Percentiles rank a stretch among this genome's conserved stretches.
phyloP scores from a whole-genome alignment of 2,113 vertebrate genomes.

The Ibidorhyncha struthersii region DNA sequence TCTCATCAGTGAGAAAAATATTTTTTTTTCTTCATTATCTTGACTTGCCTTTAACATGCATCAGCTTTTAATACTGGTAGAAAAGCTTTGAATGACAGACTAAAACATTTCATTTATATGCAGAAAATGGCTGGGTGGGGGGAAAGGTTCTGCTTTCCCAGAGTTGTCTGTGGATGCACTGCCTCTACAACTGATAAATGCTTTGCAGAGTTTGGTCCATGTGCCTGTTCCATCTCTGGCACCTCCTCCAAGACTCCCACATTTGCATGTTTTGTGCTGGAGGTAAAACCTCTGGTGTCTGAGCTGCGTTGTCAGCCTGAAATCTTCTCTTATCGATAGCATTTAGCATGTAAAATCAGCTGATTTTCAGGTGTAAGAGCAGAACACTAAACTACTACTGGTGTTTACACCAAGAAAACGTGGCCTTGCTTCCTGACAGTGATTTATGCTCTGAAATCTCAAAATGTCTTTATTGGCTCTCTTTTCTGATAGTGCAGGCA shows the following conservation, averaged over 20 bases:
- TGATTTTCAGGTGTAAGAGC: background rate
- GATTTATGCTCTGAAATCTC: slow-evolving; percentile 16
- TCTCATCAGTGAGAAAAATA: background rate
- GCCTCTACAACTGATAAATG: background rate
- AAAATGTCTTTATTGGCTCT: background rate
- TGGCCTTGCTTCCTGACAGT: slow-evolving; percentile 6
- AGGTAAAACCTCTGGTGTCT: background rate
- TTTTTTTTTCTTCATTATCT: background rate
- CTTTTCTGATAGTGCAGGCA: background rate
- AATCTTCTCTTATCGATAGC: background rate
- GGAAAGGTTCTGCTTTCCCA: background rate
- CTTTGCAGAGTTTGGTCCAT: background rate
- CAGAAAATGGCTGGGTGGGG: background rate
- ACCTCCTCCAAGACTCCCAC: background rate
- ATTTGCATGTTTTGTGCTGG: background rate
- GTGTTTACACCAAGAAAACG: background rate
- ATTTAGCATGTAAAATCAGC: background rate
- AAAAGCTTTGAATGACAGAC: background rate
- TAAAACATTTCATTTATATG: background rate
- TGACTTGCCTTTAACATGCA: background rate
- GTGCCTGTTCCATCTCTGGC: background rate
- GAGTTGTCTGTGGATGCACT: background rate
- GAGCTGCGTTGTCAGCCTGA: background rate
- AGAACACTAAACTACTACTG: background rate
- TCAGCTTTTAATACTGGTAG: background rate